Percentiles rank a stretch among this genome's conserved stretches.
These are phyloP conservation scores for Rambutsinella grinnellia DNA, from an alignment of 2,888 invertebrate genomes.

Conservation along the genomic window DNA sequence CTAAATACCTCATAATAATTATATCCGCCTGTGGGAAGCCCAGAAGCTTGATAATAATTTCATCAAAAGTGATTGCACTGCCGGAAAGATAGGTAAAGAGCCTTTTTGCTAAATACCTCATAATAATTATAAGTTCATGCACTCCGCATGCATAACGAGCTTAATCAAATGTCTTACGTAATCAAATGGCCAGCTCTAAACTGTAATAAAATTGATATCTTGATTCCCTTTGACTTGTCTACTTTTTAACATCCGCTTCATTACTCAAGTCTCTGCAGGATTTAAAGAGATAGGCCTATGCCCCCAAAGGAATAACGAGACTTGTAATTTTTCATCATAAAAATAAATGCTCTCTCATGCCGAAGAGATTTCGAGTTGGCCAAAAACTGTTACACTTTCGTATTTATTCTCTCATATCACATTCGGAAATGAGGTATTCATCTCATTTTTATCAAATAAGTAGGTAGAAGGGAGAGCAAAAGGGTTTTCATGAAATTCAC, in stretches of 20 bases:
- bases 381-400: not conserved
- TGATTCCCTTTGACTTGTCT: not conserved
- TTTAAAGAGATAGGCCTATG: not conserved
- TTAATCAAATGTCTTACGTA: not conserved
- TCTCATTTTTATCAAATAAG: not conserved
- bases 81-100: constrained; percentile 24
- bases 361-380: too few relatives aligned
- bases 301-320: not conserved
- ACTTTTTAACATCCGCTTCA: constrained; percentile 41
- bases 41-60: not conserved
- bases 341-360: not conserved
- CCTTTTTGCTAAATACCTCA: not conserved
- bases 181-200: not conserved
- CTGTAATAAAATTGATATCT: not conserved
- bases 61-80: constrained; percentile 3
- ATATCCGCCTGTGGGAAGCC: too few relatives aligned
- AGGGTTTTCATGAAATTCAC: not conserved
- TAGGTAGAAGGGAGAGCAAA: not conserved
- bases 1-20: not conserved
- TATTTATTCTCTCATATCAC: not conserved
- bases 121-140: not conserved
- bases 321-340: not conserved
- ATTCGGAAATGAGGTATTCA: not conserved
- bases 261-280: constrained; percentile 11
- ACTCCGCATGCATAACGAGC: constrained; percentile 4